Conservation (phyloP, 2,797 vertebrate genomes). For the Acipenser transmontanus region DNA sequence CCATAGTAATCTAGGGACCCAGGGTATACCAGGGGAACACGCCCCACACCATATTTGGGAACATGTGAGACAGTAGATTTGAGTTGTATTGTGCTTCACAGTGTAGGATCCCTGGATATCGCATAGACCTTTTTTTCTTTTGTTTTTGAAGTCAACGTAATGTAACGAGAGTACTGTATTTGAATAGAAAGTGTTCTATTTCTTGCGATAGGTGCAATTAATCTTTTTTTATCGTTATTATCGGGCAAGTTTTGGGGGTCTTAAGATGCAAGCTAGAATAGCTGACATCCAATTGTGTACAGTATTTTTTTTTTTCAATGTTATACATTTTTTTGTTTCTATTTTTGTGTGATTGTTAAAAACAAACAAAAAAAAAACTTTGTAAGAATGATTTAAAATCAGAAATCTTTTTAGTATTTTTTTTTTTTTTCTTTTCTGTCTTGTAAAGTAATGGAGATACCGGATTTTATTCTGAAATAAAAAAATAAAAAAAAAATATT, state of each 20-base stretch:
- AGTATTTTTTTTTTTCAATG: slow-evolving; percentile 61
- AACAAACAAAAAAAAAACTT: slow-evolving; percentile 66
- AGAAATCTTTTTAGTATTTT: slow-evolving; percentile 52
- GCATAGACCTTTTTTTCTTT: too few relatives aligned
- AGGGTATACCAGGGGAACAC: too few relatives aligned
- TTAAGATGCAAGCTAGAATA: slow-evolving; percentile 58
- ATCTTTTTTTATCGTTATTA: slow-evolving; percentile 48
- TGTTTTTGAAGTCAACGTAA: slow-evolving; percentile 19
- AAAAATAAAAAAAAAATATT: slow-evolving; percentile 28
- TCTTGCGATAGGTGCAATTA: slow-evolving; percentile 58
- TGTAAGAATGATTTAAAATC: slow-evolving; percentile 58
- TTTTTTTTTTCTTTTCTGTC: slow-evolving; percentile 21
- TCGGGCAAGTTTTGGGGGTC: slow-evolving; percentile 53
- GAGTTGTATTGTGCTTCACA: slow-evolving; percentile 13
- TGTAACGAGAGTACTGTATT: slow-evolving; percentile 25
- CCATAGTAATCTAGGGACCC: too few relatives aligned
- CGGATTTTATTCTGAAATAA: slow-evolving; percentile 68
- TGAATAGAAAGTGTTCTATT: slow-evolving; percentile 37
- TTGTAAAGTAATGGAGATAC: slow-evolving; percentile 57
- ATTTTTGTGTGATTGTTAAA: slow-evolving; percentile 63
- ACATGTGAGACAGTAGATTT: slow-evolving; percentile 11
- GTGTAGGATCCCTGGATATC: slow-evolving; percentile 26
- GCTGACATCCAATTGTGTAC: slow-evolving; percentile 70
- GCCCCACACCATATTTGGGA: background rate
- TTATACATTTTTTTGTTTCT: slow-evolving; percentile 56